A percentile compares a stretch with the other conserved stretches of the same genome.
phyloP scores from a whole-genome alignment of 2,113 vertebrate species.

The Heterochromis multidens region DNA sequence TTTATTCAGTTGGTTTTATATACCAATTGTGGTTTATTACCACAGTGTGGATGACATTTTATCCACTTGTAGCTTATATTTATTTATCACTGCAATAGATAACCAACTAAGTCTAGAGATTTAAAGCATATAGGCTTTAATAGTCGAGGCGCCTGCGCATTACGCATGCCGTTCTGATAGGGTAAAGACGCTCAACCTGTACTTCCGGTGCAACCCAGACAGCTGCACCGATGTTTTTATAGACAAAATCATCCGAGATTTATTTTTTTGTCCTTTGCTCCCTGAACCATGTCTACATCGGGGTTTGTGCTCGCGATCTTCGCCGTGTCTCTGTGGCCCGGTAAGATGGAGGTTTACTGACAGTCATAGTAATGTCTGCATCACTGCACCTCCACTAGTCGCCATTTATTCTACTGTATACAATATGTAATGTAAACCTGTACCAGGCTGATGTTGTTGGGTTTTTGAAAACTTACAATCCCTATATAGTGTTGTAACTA shows the following conservation, averaged over 20 bases:
- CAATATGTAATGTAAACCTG: neutral
- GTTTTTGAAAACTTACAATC: neutral
- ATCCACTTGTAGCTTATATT: neutral
- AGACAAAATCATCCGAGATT: neutral
- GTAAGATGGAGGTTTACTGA: constrained; percentile 34
- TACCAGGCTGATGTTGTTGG: neutral
- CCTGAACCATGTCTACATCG: constrained; percentile 28
- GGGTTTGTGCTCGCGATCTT: constrained; percentile 29
- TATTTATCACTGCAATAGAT: neutral
- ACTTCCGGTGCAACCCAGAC: constrained; percentile 27
- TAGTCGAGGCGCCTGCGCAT: constrained; percentile 21
- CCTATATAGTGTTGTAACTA: neutral
- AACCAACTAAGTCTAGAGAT: neutral
- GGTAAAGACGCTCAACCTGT: neutral
- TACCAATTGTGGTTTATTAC: too few relatives aligned
- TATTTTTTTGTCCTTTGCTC: neutral
- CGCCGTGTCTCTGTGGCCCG: constrained; percentile 27
- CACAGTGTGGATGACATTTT: neutral
- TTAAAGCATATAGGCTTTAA: neutral
- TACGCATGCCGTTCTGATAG: neutral
- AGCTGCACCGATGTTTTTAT: neutral
- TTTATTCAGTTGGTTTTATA: too few relatives aligned
- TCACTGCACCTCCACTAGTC: neutral
- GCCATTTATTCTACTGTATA: neutral
- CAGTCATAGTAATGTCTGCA: neutral